Percentiles rank a stretch among this genome's conserved stretches.
These are phyloP conservation scores for Drosophila pseudoananassae DNA, from an alignment of 1,140 invertebrate genomes.

Conservation along the genomic window DNA sequence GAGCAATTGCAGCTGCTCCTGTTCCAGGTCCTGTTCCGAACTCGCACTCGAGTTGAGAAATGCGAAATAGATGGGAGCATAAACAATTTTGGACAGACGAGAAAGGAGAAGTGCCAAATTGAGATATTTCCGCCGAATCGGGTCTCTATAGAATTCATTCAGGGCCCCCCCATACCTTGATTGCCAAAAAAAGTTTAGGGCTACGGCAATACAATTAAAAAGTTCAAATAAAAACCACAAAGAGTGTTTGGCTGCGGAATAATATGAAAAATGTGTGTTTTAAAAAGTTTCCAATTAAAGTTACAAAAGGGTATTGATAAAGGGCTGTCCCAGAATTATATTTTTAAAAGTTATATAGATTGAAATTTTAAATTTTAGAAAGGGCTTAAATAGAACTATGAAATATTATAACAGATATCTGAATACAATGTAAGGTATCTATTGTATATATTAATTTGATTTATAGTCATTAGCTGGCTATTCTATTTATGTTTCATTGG, in stretches of 20 bases:
- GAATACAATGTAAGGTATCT: too few species aligned
- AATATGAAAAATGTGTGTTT: conserved; percentile 4
- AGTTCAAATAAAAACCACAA: background rate
- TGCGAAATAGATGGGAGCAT: conserved; percentile 48
- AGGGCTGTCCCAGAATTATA: background rate
- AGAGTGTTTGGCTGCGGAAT: background rate
- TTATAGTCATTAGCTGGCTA: too few species aligned
- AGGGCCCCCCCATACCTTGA: background rate
- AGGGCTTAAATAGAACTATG: too few species aligned
- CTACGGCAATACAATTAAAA: background rate
- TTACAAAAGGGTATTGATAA: background rate
- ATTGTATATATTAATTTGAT: too few species aligned
- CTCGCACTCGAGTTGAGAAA: conserved; percentile 17
- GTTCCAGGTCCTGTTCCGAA: background rate
- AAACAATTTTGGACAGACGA: conserved; percentile 40
- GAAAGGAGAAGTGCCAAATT: conserved; percentile 25
- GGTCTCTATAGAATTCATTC: conserved; percentile 4
- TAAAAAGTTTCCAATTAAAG: conserved; percentile 1
- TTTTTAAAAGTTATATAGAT: too few species aligned
- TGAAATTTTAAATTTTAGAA: too few species aligned
- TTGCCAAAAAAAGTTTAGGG: background rate
- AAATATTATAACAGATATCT: too few species aligned
- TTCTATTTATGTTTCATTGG: background rate
- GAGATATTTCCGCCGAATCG: conserved; percentile 30
- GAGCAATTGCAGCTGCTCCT: conserved; percentile 60